Conservation (phyloP, 1,140 invertebrate genomes). For the Contarinia nasturtii region DNA sequence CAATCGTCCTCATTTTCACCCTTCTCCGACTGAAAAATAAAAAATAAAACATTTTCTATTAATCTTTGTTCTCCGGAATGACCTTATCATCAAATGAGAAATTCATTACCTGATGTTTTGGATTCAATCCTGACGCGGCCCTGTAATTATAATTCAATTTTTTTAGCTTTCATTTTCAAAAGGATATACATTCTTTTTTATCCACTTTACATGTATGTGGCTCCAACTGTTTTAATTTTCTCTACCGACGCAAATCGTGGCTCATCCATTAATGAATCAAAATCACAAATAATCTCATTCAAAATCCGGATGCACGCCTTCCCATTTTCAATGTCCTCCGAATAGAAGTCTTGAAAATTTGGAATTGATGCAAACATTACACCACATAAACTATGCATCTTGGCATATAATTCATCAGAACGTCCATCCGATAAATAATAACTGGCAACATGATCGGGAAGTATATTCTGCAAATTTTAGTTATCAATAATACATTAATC, state of each 20-base stretch:
- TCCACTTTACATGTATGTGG: constrained; percentile 98
- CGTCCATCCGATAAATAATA: constrained; percentile 70
- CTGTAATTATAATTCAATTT: no score
- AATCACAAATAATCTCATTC: constrained; percentile 92
- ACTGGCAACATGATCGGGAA: constrained; percentile 87
- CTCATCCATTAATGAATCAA: constrained; percentile 82
- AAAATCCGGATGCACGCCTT: constrained; percentile 92
- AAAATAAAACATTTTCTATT: constrained; percentile 4
- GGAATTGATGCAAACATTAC: constrained; percentile 97
- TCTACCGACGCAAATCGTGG: constrained; percentile 80
- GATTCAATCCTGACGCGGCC: constrained; percentile 90
- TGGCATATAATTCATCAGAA: constrained; percentile 77
- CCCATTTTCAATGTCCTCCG: constrained; percentile 90
- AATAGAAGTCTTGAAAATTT: constrained; percentile 97
- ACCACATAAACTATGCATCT: constrained; percentile 79
- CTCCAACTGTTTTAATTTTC: constrained; percentile 96
- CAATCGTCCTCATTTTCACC: constrained; percentile 44
- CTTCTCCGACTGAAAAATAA: constrained; percentile 3
- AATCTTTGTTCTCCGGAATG: not conserved
- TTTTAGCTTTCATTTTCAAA: no score
- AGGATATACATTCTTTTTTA: no score
- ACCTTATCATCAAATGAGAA: no score
- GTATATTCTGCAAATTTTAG: no score
- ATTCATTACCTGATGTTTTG: constrained; percentile 37
- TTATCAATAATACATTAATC: no score